These are phyloP conservation scores for Xyrichtys novacula DNA, from an alignment of 2,797 vertebrate genomes.

Conservation along the genomic window DNA sequence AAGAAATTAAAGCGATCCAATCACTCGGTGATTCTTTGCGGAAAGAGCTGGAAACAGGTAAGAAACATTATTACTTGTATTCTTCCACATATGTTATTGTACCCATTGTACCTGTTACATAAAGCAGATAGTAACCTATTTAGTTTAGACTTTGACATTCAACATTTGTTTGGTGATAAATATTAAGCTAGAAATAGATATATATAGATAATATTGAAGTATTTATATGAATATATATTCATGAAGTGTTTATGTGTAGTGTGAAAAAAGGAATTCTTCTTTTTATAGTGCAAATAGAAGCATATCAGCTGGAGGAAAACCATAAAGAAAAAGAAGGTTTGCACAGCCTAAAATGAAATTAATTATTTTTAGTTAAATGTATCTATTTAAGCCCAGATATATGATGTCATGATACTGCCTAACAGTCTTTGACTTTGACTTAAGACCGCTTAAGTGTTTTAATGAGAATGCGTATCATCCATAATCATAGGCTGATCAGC, in stretches of 20 bases:
- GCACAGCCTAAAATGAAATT: background rate
- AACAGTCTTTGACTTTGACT: background rate
- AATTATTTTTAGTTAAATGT: background rate
- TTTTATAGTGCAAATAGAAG: conserved; percentile 74
- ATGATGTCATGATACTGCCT: background rate
- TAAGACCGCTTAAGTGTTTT: background rate
- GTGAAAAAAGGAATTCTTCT: background rate
- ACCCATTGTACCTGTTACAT: background rate
- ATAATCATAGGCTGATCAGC: background rate
- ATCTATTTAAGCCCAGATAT: background rate
- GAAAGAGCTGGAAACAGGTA: conserved; percentile 72
- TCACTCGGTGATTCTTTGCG: conserved; percentile 43
- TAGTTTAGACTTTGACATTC: background rate
- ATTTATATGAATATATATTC: no score
- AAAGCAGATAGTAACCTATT: background rate
- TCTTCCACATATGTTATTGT: no score
- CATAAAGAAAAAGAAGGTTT: conserved; percentile 83
- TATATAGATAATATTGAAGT: no score
- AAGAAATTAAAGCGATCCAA: conserved; percentile 59
- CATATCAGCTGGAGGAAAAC: conserved; percentile 66
- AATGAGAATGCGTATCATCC: background rate
- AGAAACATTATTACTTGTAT: conserved; percentile 36
- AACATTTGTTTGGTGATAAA: background rate
- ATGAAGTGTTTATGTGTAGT: background rate
- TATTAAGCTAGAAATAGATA: no score